Conservation (phyloP, 1,140 invertebrate species). For the Antheraea mylitta region DNA sequence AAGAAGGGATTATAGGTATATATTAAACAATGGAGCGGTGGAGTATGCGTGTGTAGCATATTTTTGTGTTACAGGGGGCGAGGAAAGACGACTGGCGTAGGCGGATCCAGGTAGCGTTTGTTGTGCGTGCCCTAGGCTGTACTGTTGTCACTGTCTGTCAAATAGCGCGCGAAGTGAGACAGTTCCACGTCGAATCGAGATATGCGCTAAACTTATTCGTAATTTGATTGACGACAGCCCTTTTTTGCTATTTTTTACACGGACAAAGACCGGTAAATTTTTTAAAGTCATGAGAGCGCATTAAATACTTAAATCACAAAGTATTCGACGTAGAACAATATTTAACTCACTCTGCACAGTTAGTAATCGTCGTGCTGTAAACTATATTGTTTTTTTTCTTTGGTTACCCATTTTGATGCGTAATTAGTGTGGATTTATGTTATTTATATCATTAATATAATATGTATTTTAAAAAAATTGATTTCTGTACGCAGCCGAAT, state of each 20-base stretch:
- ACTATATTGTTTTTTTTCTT: slow-evolving; percentile 51
- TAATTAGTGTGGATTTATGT: slow-evolving; percentile 76
- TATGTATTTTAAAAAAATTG: slow-evolving; percentile 47
- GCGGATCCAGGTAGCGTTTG: slow-evolving; percentile 73
- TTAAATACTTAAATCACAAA: not conserved
- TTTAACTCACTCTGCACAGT: slow-evolving; percentile 68
- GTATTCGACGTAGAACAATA: slow-evolving; percentile 62
- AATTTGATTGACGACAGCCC: not conserved
- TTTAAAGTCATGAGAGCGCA: too few species aligned
- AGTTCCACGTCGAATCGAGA: slow-evolving; percentile 65
- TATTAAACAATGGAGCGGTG: slow-evolving; percentile 43
- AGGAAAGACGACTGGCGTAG: slow-evolving; percentile 67
- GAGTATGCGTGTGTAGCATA: slow-evolving; percentile 71
- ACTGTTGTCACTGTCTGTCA: slow-evolving; percentile 73
- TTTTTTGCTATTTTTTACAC: not conserved
- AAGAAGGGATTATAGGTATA: slow-evolving; percentile 11
- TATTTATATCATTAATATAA: slow-evolving; percentile 66
- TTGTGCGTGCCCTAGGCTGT: slow-evolving; percentile 79
- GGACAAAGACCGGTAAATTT: not conserved
- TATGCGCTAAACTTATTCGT: slow-evolving; percentile 39
- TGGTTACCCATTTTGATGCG: slow-evolving; percentile 70
- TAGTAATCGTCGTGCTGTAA: slow-evolving; percentile 77
- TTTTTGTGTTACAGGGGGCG: slow-evolving; percentile 78
- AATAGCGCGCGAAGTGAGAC: slow-evolving; percentile 65
- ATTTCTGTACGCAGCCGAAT: slow-evolving; percentile 64